Evolutionary conservation across 2,797 vertebrate species (phyloP), one percentile per base, ranked within the genome.

Genomic region (Miichthys miiuy): DNA sequence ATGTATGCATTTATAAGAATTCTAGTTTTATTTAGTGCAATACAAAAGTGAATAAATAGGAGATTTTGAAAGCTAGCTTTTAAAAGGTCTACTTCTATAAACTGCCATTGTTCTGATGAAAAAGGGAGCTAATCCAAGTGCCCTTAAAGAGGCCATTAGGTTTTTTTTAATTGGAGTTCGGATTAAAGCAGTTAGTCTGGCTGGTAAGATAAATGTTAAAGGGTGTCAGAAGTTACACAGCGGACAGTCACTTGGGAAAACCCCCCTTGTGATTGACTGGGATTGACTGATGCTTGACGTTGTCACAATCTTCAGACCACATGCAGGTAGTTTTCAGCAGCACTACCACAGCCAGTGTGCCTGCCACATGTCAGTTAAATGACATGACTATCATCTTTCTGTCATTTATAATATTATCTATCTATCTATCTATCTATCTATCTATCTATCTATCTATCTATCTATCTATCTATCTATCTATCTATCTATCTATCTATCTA

Each of bases 111-210:
- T 89, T 87, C 84, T 85, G 70, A 81, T 84, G 63, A 77, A 74
- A 89, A 73, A 75, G 79, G 84, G 72, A 89, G 87, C 76, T 90
- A 90, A 92, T 92, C 90, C 84, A 76, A 87, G 79, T 77, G 79
- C 75, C 86, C 68, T 89, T 84, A 84, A 88, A 81, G 77, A 78
- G 75, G 70, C 86, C 80, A 91, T 89, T 92, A 74, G 75, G 46
- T 67, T 88, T 82, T 82, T 85, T 89, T 92, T 90, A 87, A 90
- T 93, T 93, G 83, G 81, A 92, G 74, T 87, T 88, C 67, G 90
- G 88, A 92, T 93, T 93, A 93, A 86, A 80, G 78, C 86, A 69
- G 87, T 84, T 82, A 82, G 83, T 91, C 81, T 91, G 89, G 85
- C 74, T 47, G 68, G 82, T 87, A 86, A 91, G 89, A 92, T 91